Base-by-base conservation (phyloP, 1,140 invertebrate genomes). In the Calephelis virginiensis region DNA sequence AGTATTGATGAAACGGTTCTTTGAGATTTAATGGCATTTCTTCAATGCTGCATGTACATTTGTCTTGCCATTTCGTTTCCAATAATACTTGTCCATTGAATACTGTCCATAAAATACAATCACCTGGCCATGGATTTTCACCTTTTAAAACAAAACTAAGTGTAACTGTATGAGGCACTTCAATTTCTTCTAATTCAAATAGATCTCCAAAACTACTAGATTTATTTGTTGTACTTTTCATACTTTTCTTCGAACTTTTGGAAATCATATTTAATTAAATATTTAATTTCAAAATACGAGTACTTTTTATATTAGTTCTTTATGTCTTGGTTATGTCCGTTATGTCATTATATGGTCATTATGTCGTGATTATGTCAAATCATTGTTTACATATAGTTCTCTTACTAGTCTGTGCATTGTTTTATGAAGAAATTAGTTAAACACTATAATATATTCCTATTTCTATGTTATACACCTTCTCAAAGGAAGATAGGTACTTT, bases 1-100 rank as follows among this genome's bases (percentile, higher is more conserved):
- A 47, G 7, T 63, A 59, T 65, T 82, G 81, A 72, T 66, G 53
- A 59, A 56, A 66, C 53, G 69, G 12, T 46, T 82, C 74, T 40
- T 83, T 80, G 28, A 90, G 67, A 69, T 88, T 80, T 60, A 89
- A 46, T 10, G 75, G 70, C 37, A 89, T 68, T 37, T 53, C 38
- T 60, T 83, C 72, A 14, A 63, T 66, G 48, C 74, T 40, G 47
- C 83, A 46, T 28, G 49, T 43, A 10, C 46, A 14, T n/a, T 72
- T 71, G 48, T 79, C 45, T 14, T 66, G 11, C 88, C 88, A 90
- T 74, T 87, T 88, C 59, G 63, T 64, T 50, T 86, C 81, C 13
- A 80, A 47, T 63, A 88, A 49, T 49, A 80, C 69, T 50, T 74
- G 68, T 11, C 81, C 80, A 69, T 88, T 78, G 65, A 89, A 89